Conservation (phyloP, 2,797 vertebrate species). For the Rhinella marina region DNA sequence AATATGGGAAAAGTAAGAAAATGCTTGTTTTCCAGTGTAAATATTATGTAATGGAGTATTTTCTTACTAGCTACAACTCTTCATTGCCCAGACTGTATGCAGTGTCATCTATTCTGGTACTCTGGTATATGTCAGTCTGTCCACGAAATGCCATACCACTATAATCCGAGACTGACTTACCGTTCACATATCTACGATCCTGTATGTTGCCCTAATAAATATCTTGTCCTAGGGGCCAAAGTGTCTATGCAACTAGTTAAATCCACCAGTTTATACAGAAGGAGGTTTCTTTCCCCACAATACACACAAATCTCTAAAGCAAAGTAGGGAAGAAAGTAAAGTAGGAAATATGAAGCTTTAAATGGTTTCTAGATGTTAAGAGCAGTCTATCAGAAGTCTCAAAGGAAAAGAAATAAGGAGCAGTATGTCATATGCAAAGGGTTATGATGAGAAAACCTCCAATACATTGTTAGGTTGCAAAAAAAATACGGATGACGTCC, state of each 20-base stretch:
- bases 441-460: conserved; percentile 14
- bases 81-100: no score
- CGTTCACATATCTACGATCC: background rate
- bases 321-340: background rate
- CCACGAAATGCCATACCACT: background rate
- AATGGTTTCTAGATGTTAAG: conserved; percentile 56
- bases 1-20: background rate
- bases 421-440: conserved; percentile 59
- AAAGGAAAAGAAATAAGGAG: conserved; percentile 61
- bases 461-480: background rate
- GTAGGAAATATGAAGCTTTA: conserved; percentile 24
- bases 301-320: background rate
- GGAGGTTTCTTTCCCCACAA: background rate
- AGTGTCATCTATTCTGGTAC: no score
- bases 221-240: background rate
- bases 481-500: no score
- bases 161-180: background rate
- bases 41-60: background rate
- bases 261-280: background rate
- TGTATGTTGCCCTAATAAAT: background rate
- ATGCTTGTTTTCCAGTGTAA: background rate
- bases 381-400: conserved; percentile 56
- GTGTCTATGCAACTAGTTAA: background rate
- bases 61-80: no score
- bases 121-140: background rate